Base-by-base conservation (phyloP, 2,113 vertebrate genomes). In the Leptodactylus fuscus region DNA sequence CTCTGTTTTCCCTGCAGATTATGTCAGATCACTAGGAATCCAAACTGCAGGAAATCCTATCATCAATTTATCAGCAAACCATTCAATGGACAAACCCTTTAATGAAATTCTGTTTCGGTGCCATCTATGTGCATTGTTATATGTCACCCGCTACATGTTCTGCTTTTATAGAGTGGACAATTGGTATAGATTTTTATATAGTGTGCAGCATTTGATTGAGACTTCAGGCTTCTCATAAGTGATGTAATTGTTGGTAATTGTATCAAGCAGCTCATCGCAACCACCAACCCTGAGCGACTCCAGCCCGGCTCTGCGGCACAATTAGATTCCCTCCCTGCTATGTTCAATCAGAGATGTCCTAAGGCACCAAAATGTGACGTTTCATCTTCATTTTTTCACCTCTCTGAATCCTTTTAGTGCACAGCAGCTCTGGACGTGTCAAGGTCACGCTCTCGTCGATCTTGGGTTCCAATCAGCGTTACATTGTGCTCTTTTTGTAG, bases 311-410 rank as follows among this genome's bases (percentile, higher is more conserved):
- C 15, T 67, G 18, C 34, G 1, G 24, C 60, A 48, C 79, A 67
- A 81, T 81, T 81, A 69, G 60, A 81, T 67, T 81, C 29, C 44
- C 15, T 69, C 13, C 62, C 79, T 69, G 79, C 62, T 20, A 48
- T 69, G 41, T 60, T 62, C 36, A 65, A 29, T 67, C 60, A 29
- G 24, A 44, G 60, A 81, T 81, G 62, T 69, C 79, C 79, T 41
- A 27, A 67, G 60, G 79, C 79, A 32, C 13, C 27, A 20, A 15
- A 49, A 69, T 81, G 55, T 34, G 79, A 60, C 78, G 27, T 27
- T 24, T 81, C 15, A 69, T 81, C 60, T 81, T 67, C 55, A 41
- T 73, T 15, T 48, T 24, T 75, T 6, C 41, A 46, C 38, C 41
- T 74, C 69, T 74, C 73, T 48, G 13, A 48, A 29, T 27, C n/a